Evolutionary conservation across 2,113 vertebrate species (phyloP), one percentile per base, ranked within the genome.

Genomic region (Dendropsophus ebraccatus): DNA sequence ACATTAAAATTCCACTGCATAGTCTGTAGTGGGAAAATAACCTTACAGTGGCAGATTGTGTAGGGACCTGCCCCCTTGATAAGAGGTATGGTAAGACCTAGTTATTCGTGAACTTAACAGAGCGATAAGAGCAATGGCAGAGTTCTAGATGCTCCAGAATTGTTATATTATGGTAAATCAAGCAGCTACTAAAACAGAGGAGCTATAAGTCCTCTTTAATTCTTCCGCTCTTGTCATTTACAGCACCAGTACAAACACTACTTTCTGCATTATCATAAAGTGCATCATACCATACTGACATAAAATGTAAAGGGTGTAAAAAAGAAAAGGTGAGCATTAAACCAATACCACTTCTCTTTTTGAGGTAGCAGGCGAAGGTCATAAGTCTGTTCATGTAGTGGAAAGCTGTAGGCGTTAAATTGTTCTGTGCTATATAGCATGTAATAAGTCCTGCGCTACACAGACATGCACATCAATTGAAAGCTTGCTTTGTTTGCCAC

Each of bases 401-500:
- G 21, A 83, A 89, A 89, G 25, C 67, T 60, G 4, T 81, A 83
- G 37, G 8, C 54, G 5, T 72, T 88, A 88, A 83, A 88, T 70
- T 49, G 37, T 76, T 88, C 81, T 13, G 1, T 54, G 76, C 5
- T 77, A 12, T 72, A 41, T 87, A 49, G 69, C 87, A 90, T 32
- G 90, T 47, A 58, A 90, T 56, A 16, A 78, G 69, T 86, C 58
- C 83, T 12, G 21, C 84, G 50, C 52, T 83, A 73, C 88, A 75
- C 78, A 90, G 81, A 56, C 87, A 81, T 13, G 88, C 67, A 90
- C 13, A 91, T 69, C 32, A 86, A 74, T 47, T 90, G 35, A 87
- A 90, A 89, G 88, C 4, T n/a, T 89, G 35, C 14, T 91, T 90
- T 90, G 54, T 86, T 85, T 90, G 65, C 30, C 89, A 81, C 16